A percentile compares a stretch with the other conserved stretches of the same genome.
Conservation (phyloP, 2,797 vertebrate genomes). For the Brachyalestes nurse region DNA sequence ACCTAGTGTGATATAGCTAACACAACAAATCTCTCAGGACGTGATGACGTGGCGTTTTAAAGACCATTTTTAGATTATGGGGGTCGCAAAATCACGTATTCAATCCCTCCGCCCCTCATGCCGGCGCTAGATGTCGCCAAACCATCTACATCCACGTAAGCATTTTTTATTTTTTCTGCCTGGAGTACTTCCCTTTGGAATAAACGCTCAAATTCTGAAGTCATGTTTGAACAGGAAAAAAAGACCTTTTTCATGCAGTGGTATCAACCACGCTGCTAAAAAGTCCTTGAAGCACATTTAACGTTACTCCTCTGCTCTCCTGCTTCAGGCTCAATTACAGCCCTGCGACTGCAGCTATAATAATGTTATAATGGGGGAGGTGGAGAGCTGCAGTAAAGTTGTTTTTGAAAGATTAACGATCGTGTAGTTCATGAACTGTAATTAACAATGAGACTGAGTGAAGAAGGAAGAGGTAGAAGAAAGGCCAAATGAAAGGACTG, state of each 20-base stretch:
- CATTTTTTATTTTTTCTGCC: constrained; percentile 20
- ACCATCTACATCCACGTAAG: constrained; percentile 35
- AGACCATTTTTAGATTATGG: constrained; percentile 76
- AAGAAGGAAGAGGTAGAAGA: constrained; percentile 46
- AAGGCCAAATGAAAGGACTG: constrained; percentile 55
- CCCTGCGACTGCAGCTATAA: constrained; percentile 80
- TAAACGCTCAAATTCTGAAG: constrained; percentile 30
- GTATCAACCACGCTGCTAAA: constrained; percentile 69
- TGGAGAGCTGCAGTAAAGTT: constrained; percentile 81
- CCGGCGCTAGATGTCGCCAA: constrained; percentile 54
- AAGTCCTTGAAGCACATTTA: constrained; percentile 58
- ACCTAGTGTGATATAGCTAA: constrained; percentile 58
- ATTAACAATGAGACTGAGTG: constrained; percentile 77
- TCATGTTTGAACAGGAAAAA: constrained; percentile 73
- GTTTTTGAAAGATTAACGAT: constrained; percentile 83
- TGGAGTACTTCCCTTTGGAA: neutral
- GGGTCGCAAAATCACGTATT: constrained; percentile 59
- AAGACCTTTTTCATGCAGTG: constrained; percentile 48
- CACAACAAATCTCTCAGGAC: constrained; percentile 53
- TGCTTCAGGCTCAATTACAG: constrained; percentile 77
- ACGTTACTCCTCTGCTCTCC: constrained; percentile 75
- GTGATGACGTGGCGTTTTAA: constrained; percentile 80
- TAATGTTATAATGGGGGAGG: constrained; percentile 83
- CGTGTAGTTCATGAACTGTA: constrained; percentile 75
- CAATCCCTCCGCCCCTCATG: constrained; percentile 29